phyloP scores from a whole-genome alignment of 2,113 vertebrate species.

The Zapus hudsonius region DNA sequence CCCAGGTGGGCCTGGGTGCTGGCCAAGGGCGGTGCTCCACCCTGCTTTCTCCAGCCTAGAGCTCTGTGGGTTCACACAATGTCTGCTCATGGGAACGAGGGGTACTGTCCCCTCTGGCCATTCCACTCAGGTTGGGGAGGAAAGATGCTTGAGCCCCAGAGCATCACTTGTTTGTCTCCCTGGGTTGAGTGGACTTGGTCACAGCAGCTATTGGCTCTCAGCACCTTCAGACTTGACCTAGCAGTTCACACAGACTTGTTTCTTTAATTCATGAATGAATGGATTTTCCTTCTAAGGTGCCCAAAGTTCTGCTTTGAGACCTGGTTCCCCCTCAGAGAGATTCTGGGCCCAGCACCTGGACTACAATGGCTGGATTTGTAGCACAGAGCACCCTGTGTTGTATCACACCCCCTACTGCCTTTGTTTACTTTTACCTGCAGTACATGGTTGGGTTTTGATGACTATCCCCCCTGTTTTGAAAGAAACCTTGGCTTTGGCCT shows the following conservation, averaged over 20 bases:
- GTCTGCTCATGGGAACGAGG: neutral
- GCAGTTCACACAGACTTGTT: too few species aligned
- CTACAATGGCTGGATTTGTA: neutral
- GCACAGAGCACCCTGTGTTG: too few species aligned
- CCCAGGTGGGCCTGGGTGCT: neutral
- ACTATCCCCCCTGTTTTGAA: neutral
- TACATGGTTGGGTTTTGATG: neutral
- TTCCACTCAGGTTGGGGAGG: neutral
- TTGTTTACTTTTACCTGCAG: neutral
- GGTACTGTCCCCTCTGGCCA: neutral
- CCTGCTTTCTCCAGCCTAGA: neutral
- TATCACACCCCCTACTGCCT: too few species aligned
- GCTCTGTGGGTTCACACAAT: neutral
- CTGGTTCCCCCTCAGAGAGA: neutral
- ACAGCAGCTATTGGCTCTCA: neutral
- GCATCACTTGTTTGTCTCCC: neutral
- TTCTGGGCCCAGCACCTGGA: neutral
- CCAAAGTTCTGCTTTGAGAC: too few species aligned
- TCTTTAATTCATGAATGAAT: rapidly evolving
- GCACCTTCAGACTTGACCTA: neutral
- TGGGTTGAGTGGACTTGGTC: neutral
- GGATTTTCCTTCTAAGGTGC: neutral
- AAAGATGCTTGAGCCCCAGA: neutral
- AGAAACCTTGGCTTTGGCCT: neutral
- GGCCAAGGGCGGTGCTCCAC: neutral